These are phyloP conservation scores for Melieria crassipennis DNA, from an alignment of 2,888 invertebrate species.

Conservation along the genomic window DNA sequence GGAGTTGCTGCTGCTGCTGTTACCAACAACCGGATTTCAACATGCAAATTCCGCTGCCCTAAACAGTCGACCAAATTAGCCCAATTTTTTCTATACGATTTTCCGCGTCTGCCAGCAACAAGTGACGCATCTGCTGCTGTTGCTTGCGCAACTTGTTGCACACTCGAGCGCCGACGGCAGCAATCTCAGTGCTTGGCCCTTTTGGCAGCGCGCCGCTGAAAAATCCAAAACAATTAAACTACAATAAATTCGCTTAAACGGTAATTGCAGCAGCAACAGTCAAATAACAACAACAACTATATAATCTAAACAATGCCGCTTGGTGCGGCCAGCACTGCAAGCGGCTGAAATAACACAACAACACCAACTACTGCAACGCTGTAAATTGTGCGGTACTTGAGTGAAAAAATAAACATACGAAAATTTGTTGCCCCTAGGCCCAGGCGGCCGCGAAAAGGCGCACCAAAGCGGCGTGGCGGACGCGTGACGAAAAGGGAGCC, in stretches of 20 bases:
- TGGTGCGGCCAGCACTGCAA: no score
- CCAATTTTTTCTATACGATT: no score
- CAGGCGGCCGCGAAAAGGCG: not conserved
- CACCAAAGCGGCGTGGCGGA: no score
- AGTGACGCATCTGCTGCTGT: no score
- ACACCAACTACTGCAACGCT: constrained; percentile 10
- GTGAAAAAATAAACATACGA: constrained; percentile 31
- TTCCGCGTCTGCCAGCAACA: no score
- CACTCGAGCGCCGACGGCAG: not conserved
- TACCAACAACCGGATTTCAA: no score
- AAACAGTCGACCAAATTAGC: no score
- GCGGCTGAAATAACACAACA: not conserved
- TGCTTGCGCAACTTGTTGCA: not conserved
- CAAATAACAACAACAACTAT: no score
- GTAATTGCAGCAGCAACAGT: not conserved
- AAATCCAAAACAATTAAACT: constrained; percentile 11
- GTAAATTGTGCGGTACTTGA: constrained; percentile 4
- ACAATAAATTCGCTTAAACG: not conserved
- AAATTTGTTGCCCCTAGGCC: constrained; percentile 34
- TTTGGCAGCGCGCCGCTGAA: not conserved
- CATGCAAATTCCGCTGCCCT: no score
- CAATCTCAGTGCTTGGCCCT: not conserved
- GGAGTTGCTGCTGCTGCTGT: no score
- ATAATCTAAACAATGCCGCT: no score
- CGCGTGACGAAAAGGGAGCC: not conserved